Conservation (phyloP, 2,797 vertebrate species). For the Acanthopagrus latus region DNA sequence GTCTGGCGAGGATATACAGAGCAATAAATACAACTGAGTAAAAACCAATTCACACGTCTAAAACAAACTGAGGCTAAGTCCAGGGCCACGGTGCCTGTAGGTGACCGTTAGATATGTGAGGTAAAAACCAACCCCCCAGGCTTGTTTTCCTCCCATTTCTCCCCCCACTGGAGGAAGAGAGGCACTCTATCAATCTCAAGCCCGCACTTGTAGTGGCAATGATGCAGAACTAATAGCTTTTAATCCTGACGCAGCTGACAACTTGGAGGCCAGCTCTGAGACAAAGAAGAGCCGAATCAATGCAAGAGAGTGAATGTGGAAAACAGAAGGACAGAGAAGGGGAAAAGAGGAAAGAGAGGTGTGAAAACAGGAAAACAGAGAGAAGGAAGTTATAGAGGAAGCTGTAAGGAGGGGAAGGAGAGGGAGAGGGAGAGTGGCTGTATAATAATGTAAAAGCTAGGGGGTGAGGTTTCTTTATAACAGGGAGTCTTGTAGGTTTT, state of each 20-base stretch:
- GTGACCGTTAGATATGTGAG: conserved; percentile 69
- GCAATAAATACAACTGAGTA: conserved; percentile 36
- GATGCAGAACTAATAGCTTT: conserved; percentile 90
- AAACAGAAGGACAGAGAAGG: conserved; percentile 16
- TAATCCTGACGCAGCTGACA: conserved; percentile 90
- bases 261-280: conserved; percentile 83
- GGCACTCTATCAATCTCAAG: conserved; percentile 87
- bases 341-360: conserved; percentile 5
- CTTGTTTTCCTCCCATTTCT: conserved; percentile 71
- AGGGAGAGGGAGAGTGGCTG: conserved; percentile 8
- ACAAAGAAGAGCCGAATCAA: conserved; percentile 85
- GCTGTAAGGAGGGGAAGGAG: background rate
- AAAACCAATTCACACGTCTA: conserved; percentile 38
- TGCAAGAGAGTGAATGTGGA: conserved; percentile 56
- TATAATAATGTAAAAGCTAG: conserved; percentile 4
- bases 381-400: conserved; percentile 3
- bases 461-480: conserved; percentile 1
- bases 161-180: conserved; percentile 74
- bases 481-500: conserved; percentile 6
- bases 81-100: conserved; percentile 51
- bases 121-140: conserved; percentile 63
- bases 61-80: conserved; percentile 55
- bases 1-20: conserved; percentile 7
- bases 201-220: conserved; percentile 87
- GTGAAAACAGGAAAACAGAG: conserved; percentile 13